Evolutionary conservation across 2,113 vertebrate species (phyloP).

Genomic region (Callorhinus ursinus): DNA sequence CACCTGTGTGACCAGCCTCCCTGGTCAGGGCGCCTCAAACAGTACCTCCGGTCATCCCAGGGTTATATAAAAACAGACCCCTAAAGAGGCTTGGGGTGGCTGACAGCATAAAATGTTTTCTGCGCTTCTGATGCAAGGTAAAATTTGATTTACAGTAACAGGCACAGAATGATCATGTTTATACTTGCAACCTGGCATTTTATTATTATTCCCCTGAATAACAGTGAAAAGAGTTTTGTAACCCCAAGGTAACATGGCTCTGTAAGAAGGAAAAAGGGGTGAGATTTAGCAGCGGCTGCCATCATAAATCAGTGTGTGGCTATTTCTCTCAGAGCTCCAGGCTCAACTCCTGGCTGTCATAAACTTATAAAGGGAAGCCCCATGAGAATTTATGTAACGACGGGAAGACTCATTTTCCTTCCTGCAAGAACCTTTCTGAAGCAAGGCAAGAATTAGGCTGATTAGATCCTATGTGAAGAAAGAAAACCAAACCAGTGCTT

Average conservation of each 20-base stretch:
- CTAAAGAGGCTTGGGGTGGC: slow-evolving; percentile 22
- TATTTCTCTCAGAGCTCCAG: slow-evolving; percentile 66
- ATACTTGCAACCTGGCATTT: slow-evolving; percentile 77
- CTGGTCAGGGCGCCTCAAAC: neutral
- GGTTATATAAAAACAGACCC: slow-evolving; percentile 33
- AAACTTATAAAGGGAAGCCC: slow-evolving; percentile 74
- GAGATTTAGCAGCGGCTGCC: slow-evolving; percentile 75
- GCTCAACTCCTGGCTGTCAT: slow-evolving; percentile 77
- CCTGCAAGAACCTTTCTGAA: slow-evolving; percentile 68
- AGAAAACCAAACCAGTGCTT: slow-evolving; percentile 51
- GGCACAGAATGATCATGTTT: slow-evolving; percentile 78
- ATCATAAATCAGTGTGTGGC: slow-evolving; percentile 71
- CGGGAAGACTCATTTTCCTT: slow-evolving; percentile 72
- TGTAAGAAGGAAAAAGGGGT: slow-evolving; percentile 56
- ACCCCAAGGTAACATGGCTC: slow-evolving; percentile 77
- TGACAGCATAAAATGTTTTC: slow-evolving; percentile 53
- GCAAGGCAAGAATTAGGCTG: slow-evolving; percentile 69
- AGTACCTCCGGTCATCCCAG: neutral
- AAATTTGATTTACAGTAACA: slow-evolving; percentile 77
- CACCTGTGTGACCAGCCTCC: neutral
- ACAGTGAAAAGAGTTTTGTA: slow-evolving; percentile 74
- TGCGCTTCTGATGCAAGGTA: slow-evolving; percentile 65
- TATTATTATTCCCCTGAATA: slow-evolving; percentile 77
- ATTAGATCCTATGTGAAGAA: slow-evolving; percentile 61
- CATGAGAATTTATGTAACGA: slow-evolving; percentile 75